Evolutionary conservation across 2,113 vertebrate species (phyloP).

Genomic region (Craseonycteris thonglongyai): DNA sequence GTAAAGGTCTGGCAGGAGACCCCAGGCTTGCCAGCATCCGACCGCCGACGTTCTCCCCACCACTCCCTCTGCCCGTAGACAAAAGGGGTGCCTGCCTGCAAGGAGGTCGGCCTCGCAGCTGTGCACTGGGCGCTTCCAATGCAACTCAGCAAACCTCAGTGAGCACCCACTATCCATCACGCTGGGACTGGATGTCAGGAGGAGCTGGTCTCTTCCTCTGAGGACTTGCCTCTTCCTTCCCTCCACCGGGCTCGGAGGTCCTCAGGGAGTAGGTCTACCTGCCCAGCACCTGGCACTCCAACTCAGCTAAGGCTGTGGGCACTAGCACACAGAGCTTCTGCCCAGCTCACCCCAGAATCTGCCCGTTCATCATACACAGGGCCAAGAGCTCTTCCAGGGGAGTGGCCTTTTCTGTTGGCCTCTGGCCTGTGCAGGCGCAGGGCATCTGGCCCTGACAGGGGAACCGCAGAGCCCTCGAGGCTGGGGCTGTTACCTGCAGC

Average conservation of each 20-base stretch:
- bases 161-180: fast-evolving
- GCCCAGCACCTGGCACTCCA: background rate
- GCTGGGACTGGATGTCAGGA: background rate
- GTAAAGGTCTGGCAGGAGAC: background rate
- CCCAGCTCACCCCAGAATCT: background rate
- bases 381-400: background rate
- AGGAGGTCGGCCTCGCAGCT: fast-evolving
- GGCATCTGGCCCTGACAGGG: background rate
- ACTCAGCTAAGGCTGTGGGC: background rate
- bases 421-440: background rate
- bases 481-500: background rate
- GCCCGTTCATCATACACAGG: background rate
- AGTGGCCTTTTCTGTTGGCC: background rate
- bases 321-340: background rate
- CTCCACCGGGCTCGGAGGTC: background rate
- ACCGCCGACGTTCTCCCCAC: background rate
- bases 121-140: fast-evolving
- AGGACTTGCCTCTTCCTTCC: background rate
- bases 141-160: background rate
- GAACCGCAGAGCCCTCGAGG: background rate
- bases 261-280: background rate
- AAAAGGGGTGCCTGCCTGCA: background rate
- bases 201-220: background rate
- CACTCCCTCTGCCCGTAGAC: background rate
- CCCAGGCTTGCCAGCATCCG: background rate